phyloP scores from a whole-genome alignment of 2,113 vertebrate species.

The rat (Rattus norvegicus) region DNA sequence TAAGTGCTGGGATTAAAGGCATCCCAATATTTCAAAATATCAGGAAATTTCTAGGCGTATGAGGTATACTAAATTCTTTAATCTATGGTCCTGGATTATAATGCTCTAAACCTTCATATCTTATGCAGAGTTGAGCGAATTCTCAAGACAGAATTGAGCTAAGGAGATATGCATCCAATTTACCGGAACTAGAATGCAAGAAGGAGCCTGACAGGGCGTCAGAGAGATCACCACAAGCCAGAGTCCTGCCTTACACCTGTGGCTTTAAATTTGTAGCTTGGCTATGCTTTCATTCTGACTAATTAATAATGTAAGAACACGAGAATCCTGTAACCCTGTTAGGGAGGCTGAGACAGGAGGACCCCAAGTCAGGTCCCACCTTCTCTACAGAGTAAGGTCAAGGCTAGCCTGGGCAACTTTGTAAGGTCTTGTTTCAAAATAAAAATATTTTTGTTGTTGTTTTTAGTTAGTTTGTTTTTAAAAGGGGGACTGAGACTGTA shows the following conservation, averaged over 20 bases:
- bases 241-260: fast-evolving
- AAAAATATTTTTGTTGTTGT: neutral
- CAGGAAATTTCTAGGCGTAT: neutral
- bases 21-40: neutral
- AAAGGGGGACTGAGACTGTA: neutral
- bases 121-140: neutral
- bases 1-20: neutral
- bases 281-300: neutral
- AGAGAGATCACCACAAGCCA: neutral
- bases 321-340: neutral
- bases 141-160: neutral
- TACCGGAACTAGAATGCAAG: neutral
- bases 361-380: neutral
- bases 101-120: neutral
- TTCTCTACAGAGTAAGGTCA: neutral
- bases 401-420: neutral
- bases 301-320: neutral
- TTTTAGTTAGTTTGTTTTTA: no score
- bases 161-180: neutral
- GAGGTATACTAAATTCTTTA: neutral
- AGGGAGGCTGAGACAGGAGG: neutral
- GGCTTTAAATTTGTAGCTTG: neutral
- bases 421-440: neutral
- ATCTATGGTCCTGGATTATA: neutral
- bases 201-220: neutral